A percentile compares a stretch with the other conserved stretches of the same genome.
Evolutionary conservation across 2,888 invertebrate species (phyloP).

Genomic region (Agrotis segetum): DNA sequence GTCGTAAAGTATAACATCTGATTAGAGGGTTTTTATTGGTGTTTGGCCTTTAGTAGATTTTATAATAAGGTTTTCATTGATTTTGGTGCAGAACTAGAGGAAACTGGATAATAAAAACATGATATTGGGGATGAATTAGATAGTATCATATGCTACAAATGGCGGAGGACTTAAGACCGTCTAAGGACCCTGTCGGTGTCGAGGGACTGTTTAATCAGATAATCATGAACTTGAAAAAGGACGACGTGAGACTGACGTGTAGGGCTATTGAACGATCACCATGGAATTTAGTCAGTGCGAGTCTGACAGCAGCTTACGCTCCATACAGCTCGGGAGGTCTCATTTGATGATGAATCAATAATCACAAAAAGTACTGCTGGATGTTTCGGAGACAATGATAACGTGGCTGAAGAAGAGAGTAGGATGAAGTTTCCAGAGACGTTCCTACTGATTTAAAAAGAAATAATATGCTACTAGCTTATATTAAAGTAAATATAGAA

Average conservation of each 20-base stretch:
- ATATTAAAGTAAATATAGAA: neutral
- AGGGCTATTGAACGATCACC: too few relatives aligned
- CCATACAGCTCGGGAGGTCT: too few relatives aligned
- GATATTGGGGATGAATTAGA: neutral
- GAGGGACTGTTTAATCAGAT: too few relatives aligned
- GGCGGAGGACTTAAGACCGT: neutral
- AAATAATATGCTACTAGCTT: neutral
- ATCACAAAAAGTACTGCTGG: too few relatives aligned
- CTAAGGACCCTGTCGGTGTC: too few relatives aligned
- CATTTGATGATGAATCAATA: too few relatives aligned
- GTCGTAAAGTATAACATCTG: constrained; percentile 12
- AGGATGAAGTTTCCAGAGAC: neutral
- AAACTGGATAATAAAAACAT: neutral
- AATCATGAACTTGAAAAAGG: too few relatives aligned
- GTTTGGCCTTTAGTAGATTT: neutral
- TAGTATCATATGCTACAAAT: too few relatives aligned
- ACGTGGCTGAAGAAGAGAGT: neutral
- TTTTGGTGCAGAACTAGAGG: neutral
- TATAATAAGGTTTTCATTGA: neutral
- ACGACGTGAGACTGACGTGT: too few relatives aligned
- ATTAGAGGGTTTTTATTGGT: neutral
- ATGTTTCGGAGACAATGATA: neutral
- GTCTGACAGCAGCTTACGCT: too few relatives aligned
- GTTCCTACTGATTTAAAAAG: neutral
- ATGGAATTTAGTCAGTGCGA: too few relatives aligned